These are phyloP conservation scores for Pristionchus entomophagus DNA, from an alignment of 2,888 invertebrate species.

Conservation along the genomic window DNA sequence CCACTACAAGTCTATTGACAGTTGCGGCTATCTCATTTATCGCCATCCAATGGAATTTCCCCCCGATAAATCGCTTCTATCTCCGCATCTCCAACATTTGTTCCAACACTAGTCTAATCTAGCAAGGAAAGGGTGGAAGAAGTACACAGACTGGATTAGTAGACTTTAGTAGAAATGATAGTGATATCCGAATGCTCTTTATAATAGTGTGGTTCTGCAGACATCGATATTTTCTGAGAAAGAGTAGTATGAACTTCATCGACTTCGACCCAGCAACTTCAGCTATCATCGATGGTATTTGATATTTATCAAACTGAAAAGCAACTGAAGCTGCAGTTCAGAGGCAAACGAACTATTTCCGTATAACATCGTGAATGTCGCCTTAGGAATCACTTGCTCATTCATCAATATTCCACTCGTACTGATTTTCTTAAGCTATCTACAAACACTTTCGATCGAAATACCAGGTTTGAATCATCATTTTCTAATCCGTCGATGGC, in stretches of 20 bases:
- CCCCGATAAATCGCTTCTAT: background rate
- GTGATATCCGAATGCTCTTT: background rate
- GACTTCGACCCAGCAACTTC: background rate
- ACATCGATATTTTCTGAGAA: no score
- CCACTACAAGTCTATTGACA: background rate
- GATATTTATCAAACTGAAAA: background rate
- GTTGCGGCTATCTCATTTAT: background rate
- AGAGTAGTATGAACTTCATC: background rate
- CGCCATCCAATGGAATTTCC: background rate
- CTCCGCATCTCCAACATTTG: background rate
- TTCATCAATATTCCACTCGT: slow-evolving; percentile 34
- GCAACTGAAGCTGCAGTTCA: background rate
- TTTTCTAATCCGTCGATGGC: background rate
- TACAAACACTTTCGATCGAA: background rate
- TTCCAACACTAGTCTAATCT: background rate
- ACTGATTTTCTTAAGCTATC: background rate
- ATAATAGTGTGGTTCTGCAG: background rate
- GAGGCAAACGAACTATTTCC: background rate
- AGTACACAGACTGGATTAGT: no score
- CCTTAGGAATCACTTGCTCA: slow-evolving; percentile 16
- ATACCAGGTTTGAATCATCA: slow-evolving; percentile 2
- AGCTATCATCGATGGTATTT: background rate
- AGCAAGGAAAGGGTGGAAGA: background rate
- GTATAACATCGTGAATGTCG: slow-evolving; percentile 2
- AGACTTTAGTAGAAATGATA: no score